These are phyloP conservation scores for Caloenas nicobarica DNA, from an alignment of 2,113 vertebrate genomes.

Conservation along the genomic window DNA sequence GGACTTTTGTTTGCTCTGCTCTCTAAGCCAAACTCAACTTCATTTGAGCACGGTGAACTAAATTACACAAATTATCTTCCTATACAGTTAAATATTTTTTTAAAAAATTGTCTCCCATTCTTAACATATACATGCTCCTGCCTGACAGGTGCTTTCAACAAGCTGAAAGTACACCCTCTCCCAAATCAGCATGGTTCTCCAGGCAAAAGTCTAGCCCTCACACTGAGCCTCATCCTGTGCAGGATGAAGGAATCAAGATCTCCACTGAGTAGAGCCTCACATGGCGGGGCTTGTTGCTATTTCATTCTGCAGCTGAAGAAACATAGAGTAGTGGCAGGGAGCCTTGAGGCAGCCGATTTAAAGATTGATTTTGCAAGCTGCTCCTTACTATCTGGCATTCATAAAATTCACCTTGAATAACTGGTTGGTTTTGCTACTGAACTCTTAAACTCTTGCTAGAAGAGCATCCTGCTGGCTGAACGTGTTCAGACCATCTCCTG, in stretches of 20 bases:
- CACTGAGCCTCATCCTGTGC: accelerated
- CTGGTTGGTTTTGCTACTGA: not conserved
- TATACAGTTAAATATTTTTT: not conserved
- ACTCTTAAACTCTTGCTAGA: not conserved
- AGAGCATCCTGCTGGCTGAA: not conserved
- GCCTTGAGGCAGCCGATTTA: conserved; percentile 11
- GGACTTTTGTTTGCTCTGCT: not conserved
- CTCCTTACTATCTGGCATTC: conserved; percentile 4
- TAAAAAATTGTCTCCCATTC: not conserved
- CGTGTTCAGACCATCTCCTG: not conserved
- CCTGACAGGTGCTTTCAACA: not conserved
- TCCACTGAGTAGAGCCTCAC: conserved; percentile 2
- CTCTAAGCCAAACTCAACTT: not conserved
- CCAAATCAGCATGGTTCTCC: not conserved
- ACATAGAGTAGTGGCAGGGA: conserved; percentile 41
- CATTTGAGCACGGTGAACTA: not conserved
- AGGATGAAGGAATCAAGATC: not conserved
- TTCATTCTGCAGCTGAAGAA: conserved; percentile 58
- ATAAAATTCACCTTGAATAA: conserved; percentile 5
- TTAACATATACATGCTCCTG: not conserved
- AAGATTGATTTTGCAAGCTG: not conserved
- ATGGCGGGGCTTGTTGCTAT: conserved; percentile 22
- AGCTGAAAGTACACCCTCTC: not conserved
- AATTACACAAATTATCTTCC: not conserved
- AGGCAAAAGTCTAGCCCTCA: not conserved